Evolutionary conservation across 2,888 invertebrate genomes (phyloP).

Genomic region (Flabesymbios commensalis): DNA sequence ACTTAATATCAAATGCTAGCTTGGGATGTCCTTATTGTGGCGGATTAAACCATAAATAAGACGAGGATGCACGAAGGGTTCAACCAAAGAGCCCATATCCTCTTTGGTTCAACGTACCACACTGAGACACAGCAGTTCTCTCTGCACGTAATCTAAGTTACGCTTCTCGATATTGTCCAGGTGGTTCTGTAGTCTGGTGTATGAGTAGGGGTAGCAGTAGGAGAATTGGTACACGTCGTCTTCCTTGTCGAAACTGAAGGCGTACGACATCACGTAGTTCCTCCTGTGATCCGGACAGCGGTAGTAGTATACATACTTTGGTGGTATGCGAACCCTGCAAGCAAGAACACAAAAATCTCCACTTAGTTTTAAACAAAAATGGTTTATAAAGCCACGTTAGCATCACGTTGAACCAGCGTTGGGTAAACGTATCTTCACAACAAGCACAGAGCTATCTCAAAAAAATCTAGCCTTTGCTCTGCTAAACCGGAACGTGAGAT

Average conservation of each 20-base stretch:
- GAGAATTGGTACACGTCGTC: constrained; percentile 95
- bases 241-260: constrained; percentile 92
- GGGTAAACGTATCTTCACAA: no score
- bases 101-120: constrained; percentile 58
- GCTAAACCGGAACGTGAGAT: no score
- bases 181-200: constrained; percentile 84
- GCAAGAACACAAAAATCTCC: neutral
- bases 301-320: constrained; percentile 88
- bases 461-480: no score
- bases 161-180: constrained; percentile 74
- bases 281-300: constrained; percentile 82
- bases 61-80: no score
- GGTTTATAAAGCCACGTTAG: no score
- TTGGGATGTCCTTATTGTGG: no score
- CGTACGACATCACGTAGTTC: constrained; percentile 89
- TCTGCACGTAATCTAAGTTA: constrained; percentile 68
- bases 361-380: no score
- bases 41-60: no score
- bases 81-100: no score
- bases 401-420: no score
- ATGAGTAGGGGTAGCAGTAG: constrained; percentile 93
- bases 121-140: constrained; percentile 67
- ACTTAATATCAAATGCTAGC: no score
- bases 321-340: constrained; percentile 61
- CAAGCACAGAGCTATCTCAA: no score